These are phyloP conservation scores for Caenorhabditis sp. DNA, from an alignment of 2,888 invertebrate species.

Conservation along the genomic window DNA sequence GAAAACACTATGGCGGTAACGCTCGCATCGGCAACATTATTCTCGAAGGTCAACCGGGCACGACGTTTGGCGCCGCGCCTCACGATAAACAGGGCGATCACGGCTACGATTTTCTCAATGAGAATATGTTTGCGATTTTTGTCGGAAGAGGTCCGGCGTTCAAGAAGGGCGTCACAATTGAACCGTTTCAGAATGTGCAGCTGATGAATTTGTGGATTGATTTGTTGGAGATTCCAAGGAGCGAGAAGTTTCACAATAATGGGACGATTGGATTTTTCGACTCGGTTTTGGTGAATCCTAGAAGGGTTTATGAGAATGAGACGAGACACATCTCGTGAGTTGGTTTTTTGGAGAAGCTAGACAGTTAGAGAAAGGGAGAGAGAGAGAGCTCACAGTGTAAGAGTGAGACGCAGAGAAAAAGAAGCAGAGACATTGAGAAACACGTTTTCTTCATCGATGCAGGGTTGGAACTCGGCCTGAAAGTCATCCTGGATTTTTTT, in stretches of 20 bases:
- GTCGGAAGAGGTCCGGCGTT: slow-evolving; percentile 65
- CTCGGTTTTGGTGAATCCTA: slow-evolving; percentile 27
- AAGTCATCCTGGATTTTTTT: too few species aligned
- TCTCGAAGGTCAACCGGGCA: slow-evolving; percentile 60
- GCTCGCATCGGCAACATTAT: slow-evolving; percentile 60
- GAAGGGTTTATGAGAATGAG: neutral
- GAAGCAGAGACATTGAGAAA: too few species aligned
- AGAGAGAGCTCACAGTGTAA: too few species aligned
- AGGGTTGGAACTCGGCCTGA: too few species aligned
- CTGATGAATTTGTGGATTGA: slow-evolving; percentile 58
- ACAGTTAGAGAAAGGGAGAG: neutral
- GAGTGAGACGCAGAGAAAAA: too few species aligned
- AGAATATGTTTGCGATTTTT: slow-evolving; percentile 64
- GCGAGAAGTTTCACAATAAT: slow-evolving; percentile 51
- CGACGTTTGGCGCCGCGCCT: slow-evolving; percentile 49
- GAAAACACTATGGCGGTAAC: slow-evolving; percentile 57
- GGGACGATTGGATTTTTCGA: slow-evolving; percentile 62
- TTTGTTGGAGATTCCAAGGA: slow-evolving; percentile 28
- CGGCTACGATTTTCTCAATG: slow-evolving; percentile 62
- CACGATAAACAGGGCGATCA: slow-evolving; percentile 57
- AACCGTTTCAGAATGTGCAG: slow-evolving; percentile 65
- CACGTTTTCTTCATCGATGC: too few species aligned
- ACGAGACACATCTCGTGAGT: neutral
- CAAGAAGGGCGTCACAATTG: slow-evolving; percentile 42
- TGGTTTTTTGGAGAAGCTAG: neutral